Evolutionary conservation across 2,797 vertebrate genomes (phyloP).

Genomic region (Glyptemys insculpta): DNA sequence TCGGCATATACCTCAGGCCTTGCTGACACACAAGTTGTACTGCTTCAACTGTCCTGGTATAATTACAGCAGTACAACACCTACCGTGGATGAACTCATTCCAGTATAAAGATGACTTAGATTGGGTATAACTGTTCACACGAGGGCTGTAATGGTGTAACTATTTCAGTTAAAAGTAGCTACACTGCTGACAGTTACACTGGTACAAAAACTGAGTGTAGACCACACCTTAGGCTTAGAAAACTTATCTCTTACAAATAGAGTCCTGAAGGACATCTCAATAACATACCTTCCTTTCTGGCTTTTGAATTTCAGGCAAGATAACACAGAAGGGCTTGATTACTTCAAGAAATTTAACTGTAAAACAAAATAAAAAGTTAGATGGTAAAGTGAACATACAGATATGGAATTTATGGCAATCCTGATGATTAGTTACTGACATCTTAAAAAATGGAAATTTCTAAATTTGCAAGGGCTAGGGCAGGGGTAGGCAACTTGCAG

Average conservation of each 20-base stretch:
- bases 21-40: background rate
- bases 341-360: slow-evolving; percentile 89
- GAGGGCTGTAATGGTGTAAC: background rate
- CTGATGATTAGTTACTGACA: fast-evolving
- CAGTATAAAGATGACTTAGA: background rate
- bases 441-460: background rate
- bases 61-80: background rate
- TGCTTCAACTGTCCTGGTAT: background rate
- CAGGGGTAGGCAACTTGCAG: no score
- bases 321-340: slow-evolving; percentile 89
- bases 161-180: background rate
- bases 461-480: background rate
- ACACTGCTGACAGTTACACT: background rate
- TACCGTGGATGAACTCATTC: background rate
- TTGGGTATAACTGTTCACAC: background rate
- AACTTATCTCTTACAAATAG: background rate
- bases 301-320: slow-evolving; percentile 88
- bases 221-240: background rate
- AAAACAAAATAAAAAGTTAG: background rate
- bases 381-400: slow-evolving; percentile 9
- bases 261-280: background rate
- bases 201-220: background rate
- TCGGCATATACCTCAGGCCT: background rate
- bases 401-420: background rate
- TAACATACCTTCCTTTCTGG: slow-evolving; percentile 85